Base-by-base conservation (phyloP, 2,113 vertebrate genomes). In the Ageneiosus marmoratus region DNA sequence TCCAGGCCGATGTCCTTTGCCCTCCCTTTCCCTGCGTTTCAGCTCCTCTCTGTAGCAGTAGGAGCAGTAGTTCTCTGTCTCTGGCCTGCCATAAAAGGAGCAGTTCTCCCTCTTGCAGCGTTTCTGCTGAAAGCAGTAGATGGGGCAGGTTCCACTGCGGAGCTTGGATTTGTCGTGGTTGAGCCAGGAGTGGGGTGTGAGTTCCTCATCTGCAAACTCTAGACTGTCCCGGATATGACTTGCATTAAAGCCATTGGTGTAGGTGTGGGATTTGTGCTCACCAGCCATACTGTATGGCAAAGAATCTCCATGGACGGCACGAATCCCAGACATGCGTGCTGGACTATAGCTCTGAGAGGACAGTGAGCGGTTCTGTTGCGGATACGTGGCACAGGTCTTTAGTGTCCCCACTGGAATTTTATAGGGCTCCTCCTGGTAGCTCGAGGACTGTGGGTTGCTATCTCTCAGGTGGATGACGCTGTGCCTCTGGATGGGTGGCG, bases 1-100 rank as follows among this genome's bases (percentile, higher is more conserved):
- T 95, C 94, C 96, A 88, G 95, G 95, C 88, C 94, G 91, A 79
- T 95, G 93, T 56, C 92, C 93, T 84, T 95, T 96, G 87, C 89
- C 92, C 88, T 96, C 95, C 72, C 93, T 93, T 91, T 97, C 97
- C 91, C 96, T 96, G 89, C 96, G 96, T 86, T 96, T 96, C 78
- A 98, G 87, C 92, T 99, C 98, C 92, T 99, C 98, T 85, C 95
- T 96, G 94, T 96, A 99, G 94, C 98, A 99, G 94, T 96, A 99
- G 55, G 98, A 99, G 89, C 98, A 99, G 91, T 94, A 97, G 94
- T 96, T 96, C 87, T 99, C 97, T 51, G 98, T 99, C 94, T 99
- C 98, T 0, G 96, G 95, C 82, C 97, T 95, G 18, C 98, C 97
- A 46, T 99, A 99, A 91, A 99, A 99, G 88, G 98, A 97, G 88